Evolutionary conservation across 2,113 vertebrate genomes (phyloP).

Genomic region (Neogobius melanostomus): DNA sequence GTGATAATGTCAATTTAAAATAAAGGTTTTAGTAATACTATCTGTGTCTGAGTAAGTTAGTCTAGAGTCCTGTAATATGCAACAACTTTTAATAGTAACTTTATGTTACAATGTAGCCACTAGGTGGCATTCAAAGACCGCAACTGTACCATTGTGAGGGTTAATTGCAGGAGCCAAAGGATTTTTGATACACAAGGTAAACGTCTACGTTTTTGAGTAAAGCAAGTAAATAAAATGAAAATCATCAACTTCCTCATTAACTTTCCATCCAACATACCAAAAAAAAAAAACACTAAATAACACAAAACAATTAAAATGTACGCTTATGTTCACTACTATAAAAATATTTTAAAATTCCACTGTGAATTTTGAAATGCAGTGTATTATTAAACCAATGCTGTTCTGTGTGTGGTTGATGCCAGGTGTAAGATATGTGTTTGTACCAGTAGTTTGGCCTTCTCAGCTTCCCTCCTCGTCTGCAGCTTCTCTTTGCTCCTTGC

Average conservation of each 20-base stretch:
- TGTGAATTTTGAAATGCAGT: background rate
- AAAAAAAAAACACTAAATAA: too few species aligned
- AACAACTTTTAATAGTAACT: too few species aligned
- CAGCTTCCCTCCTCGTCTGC: slow-evolving; percentile 66
- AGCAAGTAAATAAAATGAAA: too few species aligned
- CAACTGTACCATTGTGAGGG: background rate
- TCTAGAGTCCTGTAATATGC: too few species aligned
- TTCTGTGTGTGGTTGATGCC: background rate
- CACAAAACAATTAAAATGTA: too few species aligned
- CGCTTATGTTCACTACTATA: background rate
- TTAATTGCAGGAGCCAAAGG: background rate
- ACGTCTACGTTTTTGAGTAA: too few species aligned
- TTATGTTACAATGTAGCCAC: background rate
- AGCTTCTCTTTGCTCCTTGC: slow-evolving; percentile 66
- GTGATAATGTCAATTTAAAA: too few species aligned
- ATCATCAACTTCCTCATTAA: too few species aligned
- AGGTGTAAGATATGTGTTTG: background rate
- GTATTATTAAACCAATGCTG: background rate
- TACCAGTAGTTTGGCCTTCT: slow-evolving; percentile 77
- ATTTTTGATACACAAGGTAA: too few species aligned
- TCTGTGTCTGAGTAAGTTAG: too few species aligned
- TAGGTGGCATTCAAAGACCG: background rate
- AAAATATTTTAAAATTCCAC: background rate
- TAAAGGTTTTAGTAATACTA: too few species aligned
- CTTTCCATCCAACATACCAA: too few species aligned